Conservation (phyloP, 1,140 invertebrate genomes). For the Heliconius congener region DNA sequence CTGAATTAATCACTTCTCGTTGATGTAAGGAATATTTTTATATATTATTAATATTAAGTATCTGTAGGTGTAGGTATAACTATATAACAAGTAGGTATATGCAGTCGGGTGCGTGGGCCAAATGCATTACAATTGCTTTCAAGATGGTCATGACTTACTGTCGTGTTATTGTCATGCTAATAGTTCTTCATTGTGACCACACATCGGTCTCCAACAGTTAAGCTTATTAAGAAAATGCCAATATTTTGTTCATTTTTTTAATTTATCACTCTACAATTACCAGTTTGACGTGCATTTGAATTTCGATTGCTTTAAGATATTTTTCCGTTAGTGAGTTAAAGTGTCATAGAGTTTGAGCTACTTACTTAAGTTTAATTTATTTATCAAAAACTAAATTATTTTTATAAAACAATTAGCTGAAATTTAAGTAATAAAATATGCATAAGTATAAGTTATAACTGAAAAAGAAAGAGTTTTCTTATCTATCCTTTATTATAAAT, state of each 20-base stretch:
- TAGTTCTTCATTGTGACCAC: conserved; percentile 11
- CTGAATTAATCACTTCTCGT: background rate
- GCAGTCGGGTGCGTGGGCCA: conserved; percentile 22
- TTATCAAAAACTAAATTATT: too few species aligned
- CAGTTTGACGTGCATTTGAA: too few species aligned
- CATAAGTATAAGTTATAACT: too few species aligned
- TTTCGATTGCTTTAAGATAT: too few species aligned
- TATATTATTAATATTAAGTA: background rate
- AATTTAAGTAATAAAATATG: background rate
- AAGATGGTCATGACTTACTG: conserved; percentile 31
- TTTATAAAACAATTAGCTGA: too few species aligned
- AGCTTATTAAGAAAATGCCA: background rate
- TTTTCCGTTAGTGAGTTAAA: too few species aligned
- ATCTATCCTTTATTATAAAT: background rate
- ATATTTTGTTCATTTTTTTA: background rate
- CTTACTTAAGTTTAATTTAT: too few species aligned
- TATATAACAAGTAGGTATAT: background rate
- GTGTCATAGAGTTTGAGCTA: too few species aligned
- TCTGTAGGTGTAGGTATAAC: too few species aligned
- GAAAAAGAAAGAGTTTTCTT: too few species aligned
- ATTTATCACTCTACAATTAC: background rate
- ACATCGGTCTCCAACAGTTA: background rate
- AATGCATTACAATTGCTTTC: conserved; percentile 25
- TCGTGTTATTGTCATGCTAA: conserved; percentile 37
- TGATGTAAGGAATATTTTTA: conserved; percentile 5